A percentile compares a stretch with the other conserved stretches of the same genome.
phyloP scores from a whole-genome alignment of 2,888 invertebrate genomes.

The Ceriagrion tenellum region DNA sequence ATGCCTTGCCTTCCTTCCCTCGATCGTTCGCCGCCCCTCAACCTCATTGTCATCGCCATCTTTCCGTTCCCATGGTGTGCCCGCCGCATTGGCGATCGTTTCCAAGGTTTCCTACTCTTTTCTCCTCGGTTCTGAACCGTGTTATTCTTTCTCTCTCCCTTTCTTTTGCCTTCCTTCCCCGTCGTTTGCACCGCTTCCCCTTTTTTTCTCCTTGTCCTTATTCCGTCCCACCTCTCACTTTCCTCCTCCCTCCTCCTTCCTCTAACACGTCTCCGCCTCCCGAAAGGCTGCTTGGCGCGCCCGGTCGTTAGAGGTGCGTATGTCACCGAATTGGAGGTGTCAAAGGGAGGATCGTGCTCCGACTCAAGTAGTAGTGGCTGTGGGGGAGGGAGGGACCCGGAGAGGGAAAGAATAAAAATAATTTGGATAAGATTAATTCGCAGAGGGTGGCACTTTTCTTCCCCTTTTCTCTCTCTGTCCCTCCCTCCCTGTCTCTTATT shows the following conservation, averaged over 20 bases:
- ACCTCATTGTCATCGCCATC: background rate
- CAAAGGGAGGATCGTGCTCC: background rate
- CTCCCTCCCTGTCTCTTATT: background rate
- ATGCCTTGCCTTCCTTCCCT: background rate
- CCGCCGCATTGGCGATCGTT: background rate
- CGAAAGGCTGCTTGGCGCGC: background rate
- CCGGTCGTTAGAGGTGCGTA: background rate
- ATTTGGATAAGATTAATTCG: slow-evolving; percentile 22
- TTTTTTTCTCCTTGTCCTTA: background rate
- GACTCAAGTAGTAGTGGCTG: background rate
- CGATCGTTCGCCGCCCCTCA: background rate
- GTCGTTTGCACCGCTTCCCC: too few relatives aligned
- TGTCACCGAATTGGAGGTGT: slow-evolving; percentile 42
- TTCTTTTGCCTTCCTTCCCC: too few relatives aligned
- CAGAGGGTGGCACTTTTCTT: background rate
- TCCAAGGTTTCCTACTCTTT: background rate
- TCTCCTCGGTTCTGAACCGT: background rate
- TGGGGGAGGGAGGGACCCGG: background rate
- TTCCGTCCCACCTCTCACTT: background rate
- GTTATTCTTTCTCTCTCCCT: background rate
- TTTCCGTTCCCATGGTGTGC: background rate
- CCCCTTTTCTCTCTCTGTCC: background rate
- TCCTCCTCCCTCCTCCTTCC: background rate
- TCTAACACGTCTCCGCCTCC: background rate
- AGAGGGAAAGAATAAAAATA: background rate